These are phyloP conservation scores for Penaeus vannamei DNA, from an alignment of 1,140 invertebrate species.

Conservation along the genomic window DNA sequence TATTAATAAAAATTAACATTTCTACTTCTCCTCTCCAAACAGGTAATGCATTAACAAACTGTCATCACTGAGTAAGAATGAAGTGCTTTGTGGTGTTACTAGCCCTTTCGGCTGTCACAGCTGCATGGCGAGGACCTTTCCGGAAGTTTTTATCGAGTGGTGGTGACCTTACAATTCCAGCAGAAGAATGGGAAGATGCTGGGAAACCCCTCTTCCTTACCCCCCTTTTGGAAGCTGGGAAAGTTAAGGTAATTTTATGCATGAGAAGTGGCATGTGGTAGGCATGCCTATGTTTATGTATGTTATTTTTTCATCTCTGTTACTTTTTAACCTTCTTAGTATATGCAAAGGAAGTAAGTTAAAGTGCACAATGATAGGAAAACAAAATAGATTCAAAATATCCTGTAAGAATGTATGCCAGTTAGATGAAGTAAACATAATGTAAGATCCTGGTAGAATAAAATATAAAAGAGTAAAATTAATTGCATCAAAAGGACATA, in stretches of 20 bases:
- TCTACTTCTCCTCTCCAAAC: not conserved
- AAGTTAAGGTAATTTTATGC: constrained; percentile 36
- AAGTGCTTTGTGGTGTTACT: not conserved
- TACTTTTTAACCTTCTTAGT: not conserved
- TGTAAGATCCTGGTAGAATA: too few relatives aligned
- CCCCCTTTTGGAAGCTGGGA: constrained; percentile 50
- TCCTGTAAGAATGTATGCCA: too few relatives aligned
- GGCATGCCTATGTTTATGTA: not conserved
- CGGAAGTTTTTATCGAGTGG: constrained; percentile 19
- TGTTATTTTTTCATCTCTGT: not conserved
- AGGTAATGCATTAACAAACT: not conserved
- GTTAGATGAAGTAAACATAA: too few relatives aligned
- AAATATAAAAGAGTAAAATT: too few relatives aligned
- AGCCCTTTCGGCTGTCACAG: not conserved
- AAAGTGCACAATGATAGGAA: too few relatives aligned
- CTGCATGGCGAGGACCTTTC: constrained; percentile 31
- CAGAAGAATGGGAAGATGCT: not conserved
- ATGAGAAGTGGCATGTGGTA: not conserved
- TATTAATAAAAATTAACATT: not conserved
- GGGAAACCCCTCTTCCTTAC: constrained; percentile 52
- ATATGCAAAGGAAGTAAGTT: too few relatives aligned
- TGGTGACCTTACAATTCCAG: not conserved
- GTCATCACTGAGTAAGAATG: not conserved
- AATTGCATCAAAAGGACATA: too few relatives aligned
- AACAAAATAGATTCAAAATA: too few relatives aligned